A percentile compares a stretch with the other conserved stretches of the same genome.
Evolutionary conservation across 2,797 vertebrate genomes (phyloP).

Genomic region (Microctenopoma lineatum): DNA sequence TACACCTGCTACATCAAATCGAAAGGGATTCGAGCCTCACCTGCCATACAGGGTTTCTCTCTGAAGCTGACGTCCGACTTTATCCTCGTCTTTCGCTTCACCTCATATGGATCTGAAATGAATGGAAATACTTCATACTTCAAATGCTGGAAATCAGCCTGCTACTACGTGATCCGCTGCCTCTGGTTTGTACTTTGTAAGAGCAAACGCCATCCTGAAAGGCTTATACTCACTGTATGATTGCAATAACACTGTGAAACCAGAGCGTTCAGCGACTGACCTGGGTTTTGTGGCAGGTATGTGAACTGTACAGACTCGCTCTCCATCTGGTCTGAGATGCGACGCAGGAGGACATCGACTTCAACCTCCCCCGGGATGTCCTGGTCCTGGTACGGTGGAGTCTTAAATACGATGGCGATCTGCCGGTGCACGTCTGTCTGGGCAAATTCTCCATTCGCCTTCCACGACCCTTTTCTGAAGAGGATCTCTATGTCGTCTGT

Average conservation of each 20-base stretch:
- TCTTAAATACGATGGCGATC: slow-evolving; percentile 94
- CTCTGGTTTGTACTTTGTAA: neutral
- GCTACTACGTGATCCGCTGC: neutral
- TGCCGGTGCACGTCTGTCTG: slow-evolving; percentile 95
- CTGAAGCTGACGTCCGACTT: slow-evolving; percentile 77
- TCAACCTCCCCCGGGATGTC: slow-evolving; percentile 85
- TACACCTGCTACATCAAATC: neutral
- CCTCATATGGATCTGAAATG: slow-evolving; percentile 84
- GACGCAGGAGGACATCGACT: slow-evolving; percentile 86
- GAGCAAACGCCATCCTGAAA: neutral
- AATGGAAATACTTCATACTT: neutral
- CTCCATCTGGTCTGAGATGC: slow-evolving; percentile 91
- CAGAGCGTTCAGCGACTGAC: slow-evolving; percentile 68
- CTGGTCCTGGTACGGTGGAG: slow-evolving; percentile 89
- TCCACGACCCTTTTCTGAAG: slow-evolving; percentile 88
- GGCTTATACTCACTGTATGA: neutral
- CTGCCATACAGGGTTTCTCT: slow-evolving; percentile 71
- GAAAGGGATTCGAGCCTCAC: slow-evolving; percentile 51
- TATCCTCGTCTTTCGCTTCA: slow-evolving; percentile 83
- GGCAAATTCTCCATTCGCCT: slow-evolving; percentile 91
- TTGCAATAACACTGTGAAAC: neutral
- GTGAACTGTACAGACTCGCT: slow-evolving; percentile 88
- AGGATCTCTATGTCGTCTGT: slow-evolving; percentile 93
- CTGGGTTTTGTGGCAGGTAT: slow-evolving; percentile 86
- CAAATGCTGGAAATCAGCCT: neutral